Evolutionary conservation across 2,888 invertebrate species (phyloP).

Genomic region (Drosophila greeni): DNA sequence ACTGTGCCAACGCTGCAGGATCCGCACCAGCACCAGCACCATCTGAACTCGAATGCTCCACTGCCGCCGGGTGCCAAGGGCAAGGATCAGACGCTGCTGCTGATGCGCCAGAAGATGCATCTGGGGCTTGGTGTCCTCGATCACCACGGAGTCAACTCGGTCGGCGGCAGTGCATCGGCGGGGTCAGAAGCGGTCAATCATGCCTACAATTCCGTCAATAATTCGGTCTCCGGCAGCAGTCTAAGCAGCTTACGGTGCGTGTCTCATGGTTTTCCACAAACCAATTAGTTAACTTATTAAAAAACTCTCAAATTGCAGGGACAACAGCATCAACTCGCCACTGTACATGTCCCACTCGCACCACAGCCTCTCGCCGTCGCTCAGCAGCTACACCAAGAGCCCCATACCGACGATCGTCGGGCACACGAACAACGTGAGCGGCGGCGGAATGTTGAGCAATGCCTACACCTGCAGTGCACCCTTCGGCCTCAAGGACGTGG

Average conservation of each 20-base stretch:
- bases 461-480: constrained; percentile 77
- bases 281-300: neutral
- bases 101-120: constrained; percentile 65
- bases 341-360: constrained; percentile 77
- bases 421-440: constrained; percentile 62
- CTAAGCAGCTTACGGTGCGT: constrained; percentile 69
- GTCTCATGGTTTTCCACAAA: fast-evolving
- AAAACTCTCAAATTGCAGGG: constrained; percentile 54
- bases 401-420: constrained; percentile 72
- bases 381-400: constrained; percentile 76
- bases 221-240: constrained; percentile 70
- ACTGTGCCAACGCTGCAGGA: constrained; percentile 72
- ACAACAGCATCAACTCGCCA: constrained; percentile 78
- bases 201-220: constrained; percentile 68
- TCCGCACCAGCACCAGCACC: constrained; percentile 68
- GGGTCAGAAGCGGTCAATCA: constrained; percentile 67
- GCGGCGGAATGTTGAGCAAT: constrained; percentile 28
- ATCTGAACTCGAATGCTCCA: constrained; percentile 78
- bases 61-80: constrained; percentile 79
- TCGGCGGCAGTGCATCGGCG: constrained; percentile 43
- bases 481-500: constrained; percentile 76
- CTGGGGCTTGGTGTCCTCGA: constrained; percentile 76
- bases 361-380: constrained; percentile 77
- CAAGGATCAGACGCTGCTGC: constrained; percentile 78
- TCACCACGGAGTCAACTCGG: constrained; percentile 21